Evolutionary conservation across 2,113 vertebrate genomes (phyloP), one percentile per base, ranked within the genome.

Genomic region (Ranitomeya imitator): DNA sequence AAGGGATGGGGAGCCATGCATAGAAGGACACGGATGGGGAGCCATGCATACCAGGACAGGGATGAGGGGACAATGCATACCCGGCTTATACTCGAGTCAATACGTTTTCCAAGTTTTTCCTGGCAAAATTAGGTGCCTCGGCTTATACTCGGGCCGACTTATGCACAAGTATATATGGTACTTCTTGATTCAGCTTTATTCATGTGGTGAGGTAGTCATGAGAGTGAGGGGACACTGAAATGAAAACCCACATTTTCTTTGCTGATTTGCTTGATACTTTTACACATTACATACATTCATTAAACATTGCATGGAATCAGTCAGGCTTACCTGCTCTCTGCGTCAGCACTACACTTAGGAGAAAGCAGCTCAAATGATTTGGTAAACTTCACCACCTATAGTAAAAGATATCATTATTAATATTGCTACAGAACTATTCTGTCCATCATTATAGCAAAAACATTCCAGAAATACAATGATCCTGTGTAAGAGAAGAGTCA

Each of bases 341-440:
- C 91, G 91, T 99, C 98, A 21, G 97, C 97, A n/a, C 96, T 99
- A 93, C 97, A 99, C 92, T 99, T 99, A 63, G 98, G 98, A 89
- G 98, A 99, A 93, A 99, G 93, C n/a, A 99, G 90, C 91, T 99
- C 98, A 91, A 99, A 99, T 7, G 98, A 99, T 92, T 98, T 99
- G 52, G 98, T 99, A 92, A 99, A 99, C 93, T 99, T 99, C 94
- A 99, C 98, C 92, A 99, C 98, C 98, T 99, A 95, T 67, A 84
- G 91, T 86, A 89, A 78, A 90, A 78, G 69, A 92, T 90, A 54
- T 89, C 51, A 79, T 37, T 3, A 12, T 77, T 60, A 76, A 3
- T 37, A 76, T 52, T 76, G 7, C 18, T 45, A 45, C 10, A 73
- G 6, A 15, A 16, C 69, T 37, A 37, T 73, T 73, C 26, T 73